These are phyloP conservation scores for Belgica antarctica DNA, from an alignment of 2,888 invertebrate species.

Conservation along the genomic window DNA sequence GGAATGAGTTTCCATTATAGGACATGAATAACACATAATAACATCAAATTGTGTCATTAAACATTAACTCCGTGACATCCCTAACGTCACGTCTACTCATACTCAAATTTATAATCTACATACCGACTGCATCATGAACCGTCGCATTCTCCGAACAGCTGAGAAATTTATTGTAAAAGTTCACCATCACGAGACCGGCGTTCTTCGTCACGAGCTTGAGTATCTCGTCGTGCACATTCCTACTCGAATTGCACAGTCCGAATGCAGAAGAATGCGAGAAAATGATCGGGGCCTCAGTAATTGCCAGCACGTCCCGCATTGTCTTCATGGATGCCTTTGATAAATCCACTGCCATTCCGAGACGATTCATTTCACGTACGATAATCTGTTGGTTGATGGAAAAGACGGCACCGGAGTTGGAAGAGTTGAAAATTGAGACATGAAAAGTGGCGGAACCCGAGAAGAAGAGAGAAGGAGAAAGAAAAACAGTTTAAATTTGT, in stretches of 20 bases:
- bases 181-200: constrained; percentile 82
- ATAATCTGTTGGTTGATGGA: constrained; percentile 67
- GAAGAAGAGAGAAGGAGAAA: background rate
- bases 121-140: constrained; percentile 77
- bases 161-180: constrained; percentile 77
- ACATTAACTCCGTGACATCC: background rate
- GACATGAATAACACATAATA: background rate
- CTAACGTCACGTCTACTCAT: background rate
- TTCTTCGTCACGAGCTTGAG: constrained; percentile 71
- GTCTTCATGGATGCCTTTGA: constrained; percentile 78
- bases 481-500: background rate
- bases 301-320: constrained; percentile 75
- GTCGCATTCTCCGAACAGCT: constrained; percentile 73
- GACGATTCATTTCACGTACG: constrained; percentile 82
- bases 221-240: constrained; percentile 78
- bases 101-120: no score
- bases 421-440: background rate
- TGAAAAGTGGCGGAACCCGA: background rate
- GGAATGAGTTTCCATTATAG: background rate
- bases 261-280: constrained; percentile 84
- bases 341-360: constrained; percentile 84
- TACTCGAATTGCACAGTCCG: constrained; percentile 73
- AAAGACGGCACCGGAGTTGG: background rate
- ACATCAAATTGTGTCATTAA: background rate
- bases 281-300: constrained; percentile 77